phyloP scores from a whole-genome alignment of 1,140 invertebrate genomes.

The Triops cancriformis region DNA sequence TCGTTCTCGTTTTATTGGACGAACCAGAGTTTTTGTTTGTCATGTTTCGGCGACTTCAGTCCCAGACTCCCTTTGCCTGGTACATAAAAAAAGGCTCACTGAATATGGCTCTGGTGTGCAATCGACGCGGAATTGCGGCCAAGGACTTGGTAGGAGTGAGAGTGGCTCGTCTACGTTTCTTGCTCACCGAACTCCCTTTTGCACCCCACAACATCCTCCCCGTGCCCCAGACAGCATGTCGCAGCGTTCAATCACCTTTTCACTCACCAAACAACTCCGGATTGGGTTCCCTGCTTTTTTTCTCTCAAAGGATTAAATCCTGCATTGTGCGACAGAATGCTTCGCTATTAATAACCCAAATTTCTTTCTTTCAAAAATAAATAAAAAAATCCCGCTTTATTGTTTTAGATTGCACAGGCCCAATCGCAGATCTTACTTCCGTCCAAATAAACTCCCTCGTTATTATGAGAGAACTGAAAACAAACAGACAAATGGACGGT shows the following conservation, averaged over 20 bases:
- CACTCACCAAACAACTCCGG: not conserved
- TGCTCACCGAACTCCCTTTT: not conserved
- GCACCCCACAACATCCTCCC: not conserved
- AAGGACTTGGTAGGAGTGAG: constrained; percentile 2
- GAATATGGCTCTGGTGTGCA: not conserved
- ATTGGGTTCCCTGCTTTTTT: not conserved
- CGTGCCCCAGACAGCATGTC: not conserved
- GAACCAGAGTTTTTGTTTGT: not conserved
- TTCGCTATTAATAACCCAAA: no score
- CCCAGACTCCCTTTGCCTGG: not conserved
- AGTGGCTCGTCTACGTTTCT: not conserved
- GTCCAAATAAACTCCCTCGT: no score
- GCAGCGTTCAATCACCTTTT: constrained; percentile 10
- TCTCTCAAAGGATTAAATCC: no score
- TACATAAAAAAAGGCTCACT: not conserved
- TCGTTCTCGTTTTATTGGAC: no score
- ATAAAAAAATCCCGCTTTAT: no score
- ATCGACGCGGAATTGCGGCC: constrained; percentile 6
- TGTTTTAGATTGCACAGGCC: no score
- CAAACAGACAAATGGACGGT: no score
- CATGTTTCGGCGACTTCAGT: not conserved
- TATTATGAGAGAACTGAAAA: no score
- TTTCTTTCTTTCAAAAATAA: no score
- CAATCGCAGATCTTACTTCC: no score
- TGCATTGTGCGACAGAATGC: no score